Base-by-base conservation (phyloP, 2,888 invertebrate species). In the Netelia inedita region DNA sequence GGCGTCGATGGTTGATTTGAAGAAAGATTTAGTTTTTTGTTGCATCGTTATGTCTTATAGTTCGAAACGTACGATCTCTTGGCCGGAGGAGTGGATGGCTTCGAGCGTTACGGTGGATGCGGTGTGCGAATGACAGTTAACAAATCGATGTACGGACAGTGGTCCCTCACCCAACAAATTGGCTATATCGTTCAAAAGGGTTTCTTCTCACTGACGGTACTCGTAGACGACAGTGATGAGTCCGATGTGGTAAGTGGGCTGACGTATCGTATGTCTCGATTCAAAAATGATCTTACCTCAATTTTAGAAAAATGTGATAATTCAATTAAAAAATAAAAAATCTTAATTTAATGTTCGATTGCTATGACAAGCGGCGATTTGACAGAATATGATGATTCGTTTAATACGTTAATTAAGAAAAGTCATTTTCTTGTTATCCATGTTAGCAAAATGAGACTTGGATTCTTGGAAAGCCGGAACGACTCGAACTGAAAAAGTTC, bases 101-200 rank as follows among this genome's bases (percentile, higher is more conserved):
- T 28, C 28, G 28, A 28, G 5, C 82, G 79, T 53, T 86, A 85
- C 23, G 83, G 80, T 11, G 59, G 79, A 59, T 91, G 91, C 35
- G 90, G 90, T 8, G 86, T 88, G 2, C 82, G 87, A 72, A 84
- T 89, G 43, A 73, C 74, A n/a, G 69, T 82, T 2, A 83, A 85
- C 23, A 5, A 16, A 2, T 74, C 43, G 35, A 66, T 75, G 16
- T 9, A 19, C 8, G 86, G 86, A 21, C 21, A 23, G 21, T 90
- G 88, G 89, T 59, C 16, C 14, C 14, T 87, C 11, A n/a, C 11
- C 6, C 46, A 61, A 65, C 59, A 66, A 53, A 5, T 85, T n/a
- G 79, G 79, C 21, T n/a, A 82, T 41, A 41, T 57, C 43, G 50
- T 53, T 3, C 68, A 79, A 43, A n/a, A 16, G 2, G 61, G 46